Evolutionary conservation across 1,140 invertebrate genomes (phyloP), one percentile per base, ranked within the genome.

Genomic region (Drosophila baimaii): DNA sequence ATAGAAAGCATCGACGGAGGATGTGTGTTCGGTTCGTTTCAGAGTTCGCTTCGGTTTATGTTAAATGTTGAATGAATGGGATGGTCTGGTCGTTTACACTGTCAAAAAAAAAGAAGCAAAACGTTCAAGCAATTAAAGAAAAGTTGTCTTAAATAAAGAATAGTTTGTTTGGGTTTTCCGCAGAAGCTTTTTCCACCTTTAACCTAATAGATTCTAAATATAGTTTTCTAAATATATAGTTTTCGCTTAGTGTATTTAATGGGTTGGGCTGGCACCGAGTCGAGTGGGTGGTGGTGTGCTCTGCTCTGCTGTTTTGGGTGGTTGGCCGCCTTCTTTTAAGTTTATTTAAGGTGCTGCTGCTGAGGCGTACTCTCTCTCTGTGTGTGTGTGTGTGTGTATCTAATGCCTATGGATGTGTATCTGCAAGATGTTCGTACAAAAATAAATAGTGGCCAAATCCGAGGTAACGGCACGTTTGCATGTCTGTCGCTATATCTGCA

Each of bases 391-490:
- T 46, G 49, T 43, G n/a, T 69, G 65, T 69, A 69, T 69, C 65
- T 66, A 69, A 66, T 69, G 62, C 35, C 61, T 64, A 65, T 47
- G 59, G 43, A 58, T 62, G 44, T 64, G 70, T 82, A 69, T 78
- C 69, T 78, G 51, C 49, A 54, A 76, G 61, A 83, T 79, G 51
- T 13, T 54, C 21, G 51, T 35, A 72, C 62, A 55, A 79, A 76
- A 84, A 79, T 79, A 83, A 61, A 64, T 75, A 70, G 75, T 70
- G 72, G 80, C 65, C 59, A 84, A 83, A 80, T 72, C 77, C 44
- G 46, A 46, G 76, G 61, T 71, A 75, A 83, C 68, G 66, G 76
- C 81, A 83, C 76, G 81, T 83, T 84, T 83, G 76, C 81, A 57
- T 79, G 81, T 83, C 51, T 78, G 37, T 29, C 47, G 13, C 31